A percentile compares a stretch with the other conserved stretches of the same genome.
These are phyloP conservation scores for Drosophila barbarae DNA, from an alignment of 2,888 invertebrate genomes.

Conservation along the genomic window DNA sequence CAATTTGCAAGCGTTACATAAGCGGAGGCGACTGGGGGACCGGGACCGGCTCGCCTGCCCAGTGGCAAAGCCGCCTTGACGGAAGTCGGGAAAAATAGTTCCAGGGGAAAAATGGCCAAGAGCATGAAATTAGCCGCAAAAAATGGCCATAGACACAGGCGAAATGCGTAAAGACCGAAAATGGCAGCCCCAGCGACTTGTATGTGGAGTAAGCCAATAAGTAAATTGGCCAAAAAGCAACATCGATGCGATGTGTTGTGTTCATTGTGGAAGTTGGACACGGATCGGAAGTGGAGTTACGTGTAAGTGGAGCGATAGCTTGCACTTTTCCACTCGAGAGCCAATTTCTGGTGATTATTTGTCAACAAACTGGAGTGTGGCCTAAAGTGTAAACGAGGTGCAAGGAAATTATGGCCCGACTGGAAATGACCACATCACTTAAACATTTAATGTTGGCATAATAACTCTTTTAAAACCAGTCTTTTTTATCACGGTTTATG, in stretches of 20 bases:
- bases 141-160: slow-evolving; percentile 21
- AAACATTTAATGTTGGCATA: slow-evolving; percentile 1
- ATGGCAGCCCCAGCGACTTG: neutral
- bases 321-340: slow-evolving; percentile 16
- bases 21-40: slow-evolving; percentile 27
- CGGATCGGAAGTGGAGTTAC: slow-evolving; percentile 28
- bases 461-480: neutral
- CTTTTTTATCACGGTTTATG: no score
- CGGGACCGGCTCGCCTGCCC: slow-evolving; percentile 28
- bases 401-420: slow-evolving; percentile 3
- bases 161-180: slow-evolving; percentile 42
- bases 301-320: slow-evolving; percentile 8
- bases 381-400: slow-evolving; percentile 16
- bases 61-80: slow-evolving; percentile 55
- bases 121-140: slow-evolving; percentile 44
- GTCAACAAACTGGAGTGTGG: slow-evolving; percentile 2
- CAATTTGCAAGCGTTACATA: slow-evolving; percentile 66
- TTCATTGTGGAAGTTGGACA: slow-evolving; percentile 12
- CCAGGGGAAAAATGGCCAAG: slow-evolving; percentile 51
- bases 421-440: neutral
- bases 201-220: slow-evolving; percentile 74
- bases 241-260: neutral
- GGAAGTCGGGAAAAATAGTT: slow-evolving; percentile 61
- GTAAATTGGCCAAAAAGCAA: slow-evolving; percentile 63
- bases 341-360: slow-evolving; percentile 5